Evolutionary conservation across 2,888 invertebrate species (phyloP), one percentile per base, ranked within the genome.

Genomic region (Tenthredo livida): DNA sequence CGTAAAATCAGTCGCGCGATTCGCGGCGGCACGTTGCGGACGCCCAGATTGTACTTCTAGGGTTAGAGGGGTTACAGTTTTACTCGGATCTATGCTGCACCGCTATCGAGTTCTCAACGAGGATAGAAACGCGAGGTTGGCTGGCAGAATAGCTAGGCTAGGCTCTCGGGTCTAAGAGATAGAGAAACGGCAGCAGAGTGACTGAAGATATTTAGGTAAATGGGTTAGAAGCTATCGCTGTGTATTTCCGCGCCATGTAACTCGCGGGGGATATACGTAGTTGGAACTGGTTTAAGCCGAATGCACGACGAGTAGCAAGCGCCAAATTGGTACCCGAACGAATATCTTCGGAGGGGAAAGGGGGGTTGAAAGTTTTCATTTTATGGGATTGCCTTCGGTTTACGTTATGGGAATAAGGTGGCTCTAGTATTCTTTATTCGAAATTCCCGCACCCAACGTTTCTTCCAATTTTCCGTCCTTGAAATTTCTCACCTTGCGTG

Each of bases 171-270:
- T 77, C 77, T 77, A 77, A 33, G 50, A 77, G 50, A 54, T 29
- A 77, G 80, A 37, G 82, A 43, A 54, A 47, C 40, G 82, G 65
- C 67, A 65, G 82, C 82, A 83, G 67, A 67, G 82, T 83, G 82
- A 83, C 82, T 83, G 86, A 85, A 86, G 75, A 87, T 87, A 90
- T 91, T 89, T 91, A 88, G 91, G 90, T 90, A 92, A 93, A 92
- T 91, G 92, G 91, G 92, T 92, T 91, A 92, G 92, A 92, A 93
- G 91, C 89, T 88, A 91, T 90, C 88, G 87, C 82, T 87, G 84
- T 84, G 85, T 86, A 86, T 89, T 93, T 92, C 92, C 91, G 86
- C 89, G 88, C 90, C 90, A 92, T 91, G 89, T 90, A 92, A 90
- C 90, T 89, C 80, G 50, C 82, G 82, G 82, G 80, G 82, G 82